phyloP scores from a whole-genome alignment of 1,140 invertebrate genomes.

The Andricus grossulariae region DNA sequence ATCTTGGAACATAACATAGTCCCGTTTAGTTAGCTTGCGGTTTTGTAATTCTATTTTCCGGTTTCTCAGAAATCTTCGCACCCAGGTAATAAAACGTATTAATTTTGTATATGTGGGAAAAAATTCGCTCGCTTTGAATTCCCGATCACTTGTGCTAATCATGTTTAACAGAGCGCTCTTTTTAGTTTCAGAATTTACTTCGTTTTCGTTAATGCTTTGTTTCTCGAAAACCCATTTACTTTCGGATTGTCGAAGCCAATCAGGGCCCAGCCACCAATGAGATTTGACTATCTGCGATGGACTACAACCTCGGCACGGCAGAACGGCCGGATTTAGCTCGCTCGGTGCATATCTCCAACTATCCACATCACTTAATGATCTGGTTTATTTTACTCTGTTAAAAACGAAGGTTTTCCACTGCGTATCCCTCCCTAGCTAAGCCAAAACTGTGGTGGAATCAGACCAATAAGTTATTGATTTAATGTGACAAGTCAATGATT shows the following conservation, averaged over 20 bases:
- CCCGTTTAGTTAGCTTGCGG: slow-evolving; percentile 37
- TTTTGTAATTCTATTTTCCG: slow-evolving; percentile 33
- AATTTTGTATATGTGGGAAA: too few species aligned
- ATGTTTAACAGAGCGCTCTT: slow-evolving; percentile 16
- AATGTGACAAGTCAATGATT: slow-evolving; percentile 35
- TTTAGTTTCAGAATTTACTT: slow-evolving; percentile 41
- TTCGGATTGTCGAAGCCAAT: slow-evolving; percentile 50
- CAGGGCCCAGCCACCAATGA: slow-evolving; percentile 67
- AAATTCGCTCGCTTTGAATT: neutral
- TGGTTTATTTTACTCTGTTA: slow-evolving; percentile 39
- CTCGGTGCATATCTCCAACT: slow-evolving; percentile 37
- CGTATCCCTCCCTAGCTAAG: too few species aligned
- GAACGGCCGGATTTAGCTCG: slow-evolving; percentile 67
- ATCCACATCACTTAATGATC: neutral
- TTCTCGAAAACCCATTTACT: slow-evolving; percentile 46
- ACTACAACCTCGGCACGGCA: slow-evolving; percentile 66
- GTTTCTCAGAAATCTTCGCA: too few species aligned
- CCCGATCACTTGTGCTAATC: slow-evolving; percentile 3
- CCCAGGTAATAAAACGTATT: too few species aligned
- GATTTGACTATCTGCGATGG: slow-evolving; percentile 54
- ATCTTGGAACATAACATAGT: slow-evolving; percentile 38
- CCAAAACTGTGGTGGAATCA: too few species aligned
- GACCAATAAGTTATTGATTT: too few species aligned
- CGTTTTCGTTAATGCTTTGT: slow-evolving; percentile 26
- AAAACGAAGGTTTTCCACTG: slow-evolving; percentile 32